Evolutionary conservation across 2,888 invertebrate genomes (phyloP).

Genomic region (Calliopum simillimum): DNA sequence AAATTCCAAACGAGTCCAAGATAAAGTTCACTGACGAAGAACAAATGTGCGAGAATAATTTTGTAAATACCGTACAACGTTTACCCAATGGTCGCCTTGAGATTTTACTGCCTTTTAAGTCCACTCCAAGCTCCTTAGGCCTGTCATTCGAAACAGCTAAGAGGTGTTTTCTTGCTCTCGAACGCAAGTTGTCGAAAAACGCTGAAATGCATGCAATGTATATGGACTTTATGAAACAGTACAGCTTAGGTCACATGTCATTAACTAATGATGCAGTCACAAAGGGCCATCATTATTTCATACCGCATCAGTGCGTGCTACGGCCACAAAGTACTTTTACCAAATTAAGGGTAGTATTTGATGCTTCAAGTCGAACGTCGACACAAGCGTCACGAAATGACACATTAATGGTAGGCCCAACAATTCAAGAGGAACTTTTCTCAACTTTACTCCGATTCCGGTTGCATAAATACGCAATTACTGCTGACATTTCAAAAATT

Average conservation of each 20-base stretch:
- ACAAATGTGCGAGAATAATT: too few species aligned
- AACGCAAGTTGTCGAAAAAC: neutral
- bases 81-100: neutral
- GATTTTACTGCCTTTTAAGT: neutral
- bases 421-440: conserved; percentile 19
- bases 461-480: conserved; percentile 24
- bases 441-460: conserved; percentile 10
- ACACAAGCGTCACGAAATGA: conserved; percentile 11
- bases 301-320: conserved; percentile 11
- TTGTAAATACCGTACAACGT: too few species aligned
- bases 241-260: conserved; percentile 11
- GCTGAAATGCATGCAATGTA: neutral
- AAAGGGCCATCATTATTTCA: neutral
- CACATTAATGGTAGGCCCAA: conserved; percentile 13
- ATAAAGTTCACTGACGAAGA: too few species aligned
- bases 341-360: neutral
- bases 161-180: neutral
- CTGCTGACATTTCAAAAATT: conserved; percentile 23
- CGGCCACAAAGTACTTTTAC: conserved; percentile 2
- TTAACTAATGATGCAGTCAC: neutral
- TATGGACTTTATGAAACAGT: conserved; percentile 13
- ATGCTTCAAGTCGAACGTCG: conserved; percentile 11
- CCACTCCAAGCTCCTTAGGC: neutral
- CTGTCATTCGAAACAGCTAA: conserved; percentile 10
- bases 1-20: too few species aligned